These are phyloP conservation scores for Petrocephalus schoutedeni DNA, from an alignment of 2,797 vertebrate species.

Conservation along the genomic window DNA sequence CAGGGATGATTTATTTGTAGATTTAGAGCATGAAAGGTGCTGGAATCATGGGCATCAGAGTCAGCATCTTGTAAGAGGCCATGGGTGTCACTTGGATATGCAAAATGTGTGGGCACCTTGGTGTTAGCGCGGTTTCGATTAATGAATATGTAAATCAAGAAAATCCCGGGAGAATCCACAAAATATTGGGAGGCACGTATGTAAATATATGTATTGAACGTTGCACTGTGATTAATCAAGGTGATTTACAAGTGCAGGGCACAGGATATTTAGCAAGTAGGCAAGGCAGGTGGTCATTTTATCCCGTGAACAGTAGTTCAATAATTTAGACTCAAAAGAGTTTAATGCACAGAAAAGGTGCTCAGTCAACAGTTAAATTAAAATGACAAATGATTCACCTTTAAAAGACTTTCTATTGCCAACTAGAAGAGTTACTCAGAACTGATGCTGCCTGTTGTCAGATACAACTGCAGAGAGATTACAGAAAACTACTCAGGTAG, in stretches of 20 bases:
- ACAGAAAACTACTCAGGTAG: background rate
- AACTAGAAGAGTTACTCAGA: background rate
- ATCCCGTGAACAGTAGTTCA: background rate
- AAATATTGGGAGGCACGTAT: constrained; percentile 13
- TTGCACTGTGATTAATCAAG: constrained; percentile 12
- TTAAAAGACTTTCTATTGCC: background rate
- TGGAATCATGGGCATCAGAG: background rate
- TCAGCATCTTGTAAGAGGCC: background rate
- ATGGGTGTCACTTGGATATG: background rate
- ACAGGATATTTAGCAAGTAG: background rate
- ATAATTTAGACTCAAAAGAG: background rate
- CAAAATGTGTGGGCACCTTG: background rate
- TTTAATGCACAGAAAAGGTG: background rate
- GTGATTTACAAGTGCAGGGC: constrained; percentile 5
- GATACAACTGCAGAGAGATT: background rate
- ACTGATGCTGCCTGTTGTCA: background rate
- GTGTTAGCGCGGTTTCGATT: background rate
- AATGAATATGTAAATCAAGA: constrained; percentile 14
- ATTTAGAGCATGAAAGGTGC: background rate
- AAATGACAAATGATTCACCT: background rate
- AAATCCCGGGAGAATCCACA: background rate
- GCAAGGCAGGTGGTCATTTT: background rate
- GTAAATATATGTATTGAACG: constrained; percentile 14
- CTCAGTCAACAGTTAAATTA: background rate
- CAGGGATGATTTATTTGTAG: background rate